Evolutionary conservation across 2,888 invertebrate genomes (phyloP), one percentile per base, ranked within the genome.

Genomic region (Polyommatus icarus): DNA sequence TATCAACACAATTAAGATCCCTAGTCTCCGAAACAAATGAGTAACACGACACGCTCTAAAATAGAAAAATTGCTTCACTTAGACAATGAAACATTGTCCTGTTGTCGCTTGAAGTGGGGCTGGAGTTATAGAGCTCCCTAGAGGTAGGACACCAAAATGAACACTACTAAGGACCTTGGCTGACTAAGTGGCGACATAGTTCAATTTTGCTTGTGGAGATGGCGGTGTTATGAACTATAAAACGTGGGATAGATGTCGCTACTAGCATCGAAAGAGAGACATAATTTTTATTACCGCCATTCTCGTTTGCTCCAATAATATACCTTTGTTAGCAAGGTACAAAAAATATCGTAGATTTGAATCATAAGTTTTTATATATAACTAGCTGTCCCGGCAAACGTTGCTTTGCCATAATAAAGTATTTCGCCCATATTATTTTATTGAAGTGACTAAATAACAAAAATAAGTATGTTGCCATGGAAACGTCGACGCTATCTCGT

Each of bases 61-160:
- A 67, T 67, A 18, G 67, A 67, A 67, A 32, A 67, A 67, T 67
- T 32, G 67, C 67, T 67, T 32, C 29, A 67, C 32, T 61, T 61
- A 67, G 67, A 32, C 67, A 5, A 29, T 67, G 32, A 67, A 67
- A 67, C 32, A 32, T 67, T 29, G 18, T 67, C 67, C 67, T 32
- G 24, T 67, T 67, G 29, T 15, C 0, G 67, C 1, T 67, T 5
- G 20, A 67, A 67, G 67, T 15, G 15, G 5, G 15, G 24, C 29
- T 20, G 12, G 18, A 18, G 15, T 24, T 24, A 24, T 24, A 32
- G 67, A 29, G 67, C 29, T 67, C 67, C 29, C 67, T 29, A 15
- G 67, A 67, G 29, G 67, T 29, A 15, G 18, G 29, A 15, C 1
- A 67, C 67, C 6, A 59, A 24, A 20, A 1, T 67, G 15, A 29